These are phyloP conservation scores for Apistogramma diplotaenia DNA, from an alignment of 2,113 vertebrate species.

Conservation along the genomic window DNA sequence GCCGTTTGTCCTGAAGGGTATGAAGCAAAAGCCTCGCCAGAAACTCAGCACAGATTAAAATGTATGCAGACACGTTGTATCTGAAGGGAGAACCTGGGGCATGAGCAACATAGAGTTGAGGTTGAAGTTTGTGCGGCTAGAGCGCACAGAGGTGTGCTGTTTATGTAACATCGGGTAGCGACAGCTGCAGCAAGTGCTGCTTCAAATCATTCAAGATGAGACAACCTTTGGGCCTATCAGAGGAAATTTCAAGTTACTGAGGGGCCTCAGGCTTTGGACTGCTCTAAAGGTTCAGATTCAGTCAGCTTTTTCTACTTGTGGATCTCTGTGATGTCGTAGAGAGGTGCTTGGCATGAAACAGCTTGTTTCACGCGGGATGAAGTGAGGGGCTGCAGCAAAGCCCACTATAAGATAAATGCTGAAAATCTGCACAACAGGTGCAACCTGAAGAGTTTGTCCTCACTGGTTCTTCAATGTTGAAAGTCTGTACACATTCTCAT, in stretches of 20 bases:
- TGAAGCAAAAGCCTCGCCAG: background rate
- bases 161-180: too few species aligned
- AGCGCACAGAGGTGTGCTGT: too few species aligned
- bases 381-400: background rate
- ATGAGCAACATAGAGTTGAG: background rate
- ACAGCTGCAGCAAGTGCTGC: too few species aligned
- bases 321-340: background rate
- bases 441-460: too few species aligned
- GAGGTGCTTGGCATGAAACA: too few species aligned
- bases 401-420: background rate
- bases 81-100: accelerated
- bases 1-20: background rate
- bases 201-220: too few species aligned
- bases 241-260: background rate
- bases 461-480: too few species aligned
- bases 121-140: too few species aligned
- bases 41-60: background rate
- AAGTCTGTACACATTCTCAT: too few species aligned
- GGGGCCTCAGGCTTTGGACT: accelerated
- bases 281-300: accelerated
- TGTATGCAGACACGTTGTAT: background rate
- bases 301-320: background rate
- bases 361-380: background rate
- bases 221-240: too few species aligned
- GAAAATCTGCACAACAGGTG: too few species aligned